A percentile compares a stretch with the other conserved stretches of the same genome.
These are phyloP conservation scores for Mallateleia sp. DNA, from an alignment of 2,888 invertebrate genomes.

Conservation along the genomic window DNA sequence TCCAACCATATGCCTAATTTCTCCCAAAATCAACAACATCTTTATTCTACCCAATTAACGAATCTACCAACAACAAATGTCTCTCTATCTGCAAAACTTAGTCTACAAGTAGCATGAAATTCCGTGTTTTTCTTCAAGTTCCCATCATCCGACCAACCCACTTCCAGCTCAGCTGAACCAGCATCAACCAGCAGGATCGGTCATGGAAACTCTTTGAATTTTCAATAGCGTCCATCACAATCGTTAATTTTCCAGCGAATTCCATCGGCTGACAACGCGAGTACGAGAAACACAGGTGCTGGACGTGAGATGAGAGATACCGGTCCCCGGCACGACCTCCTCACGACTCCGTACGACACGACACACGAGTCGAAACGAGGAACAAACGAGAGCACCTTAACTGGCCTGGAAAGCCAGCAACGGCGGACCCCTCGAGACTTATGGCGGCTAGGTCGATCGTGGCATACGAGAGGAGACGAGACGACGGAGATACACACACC, in stretches of 20 bases:
- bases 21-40: no score
- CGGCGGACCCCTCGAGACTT: conserved; percentile 64
- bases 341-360: conserved; percentile 83
- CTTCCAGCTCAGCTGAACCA: neutral
- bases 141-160: conserved; percentile 20
- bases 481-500: conserved; percentile 82
- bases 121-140: conserved; percentile 43
- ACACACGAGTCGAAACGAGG: conserved; percentile 87
- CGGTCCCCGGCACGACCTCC: conserved; percentile 83
- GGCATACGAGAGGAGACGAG: conserved; percentile 87
- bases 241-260: conserved; percentile 88
- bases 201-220: conserved; percentile 46
- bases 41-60: neutral
- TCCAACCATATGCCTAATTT: no score
- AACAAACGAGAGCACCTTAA: conserved; percentile 89
- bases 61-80: conserved; percentile 26
- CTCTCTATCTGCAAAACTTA: neutral
- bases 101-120: conserved; percentile 14
- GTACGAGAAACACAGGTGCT: conserved; percentile 88
- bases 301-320: conserved; percentile 87
- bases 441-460: conserved; percentile 86
- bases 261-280: conserved; percentile 87
- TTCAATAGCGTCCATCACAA: conserved; percentile 74
- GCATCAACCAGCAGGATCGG: neutral
- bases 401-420: conserved; percentile 82